Base-by-base conservation (phyloP, 2,888 invertebrate genomes). In the Muschampia plurimacula region DNA sequence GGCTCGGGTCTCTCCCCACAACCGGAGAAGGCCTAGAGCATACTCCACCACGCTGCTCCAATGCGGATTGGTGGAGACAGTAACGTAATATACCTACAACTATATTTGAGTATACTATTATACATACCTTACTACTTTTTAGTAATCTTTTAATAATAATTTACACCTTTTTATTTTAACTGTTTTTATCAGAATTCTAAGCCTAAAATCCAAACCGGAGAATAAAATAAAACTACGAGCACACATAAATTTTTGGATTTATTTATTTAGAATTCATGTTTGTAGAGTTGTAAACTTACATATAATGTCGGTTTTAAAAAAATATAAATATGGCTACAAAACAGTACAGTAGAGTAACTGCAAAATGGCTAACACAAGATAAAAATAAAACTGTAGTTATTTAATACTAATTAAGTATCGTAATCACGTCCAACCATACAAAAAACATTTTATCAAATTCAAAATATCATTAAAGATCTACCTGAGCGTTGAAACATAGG, bases 251-350 rank as follows among this genome's bases (percentile, higher is more conserved):
- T 87, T 91, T 89, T 85, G 88, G 88, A 90, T 93, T 91, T 89
- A 92, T 93, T 93, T 92, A 57, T 93, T 94, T 89, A 93, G 92
- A 93, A 90, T 93, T 91, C 91, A 87, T 88, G 89, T 91, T 90
- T 90, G 90, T 91, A 91, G 89, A 91, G 89, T 89, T 90, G 88
- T 90, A 89, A 93, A 92, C 91, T 91, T 92, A 93, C 92, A 90
- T 83, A 85, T 89, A 90, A 90, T 81, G 85, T 89, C 83, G 84
- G 86, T 88, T 88, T 88, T 89, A 92, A 92, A 94, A 93, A 93
- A 90, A 90, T 90, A 92, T 90, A 91, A 92, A 93, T 89, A 90
- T 92, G 87, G 91, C 93, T 93, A 93, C 89, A 84, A 87, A 91
- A 91, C 67, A 89, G 84, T 86, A 88, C 86, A 84, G 79, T 87